These are phyloP conservation scores for Acheta domesticus DNA, from an alignment of 2,888 invertebrate species.

Conservation along the genomic window DNA sequence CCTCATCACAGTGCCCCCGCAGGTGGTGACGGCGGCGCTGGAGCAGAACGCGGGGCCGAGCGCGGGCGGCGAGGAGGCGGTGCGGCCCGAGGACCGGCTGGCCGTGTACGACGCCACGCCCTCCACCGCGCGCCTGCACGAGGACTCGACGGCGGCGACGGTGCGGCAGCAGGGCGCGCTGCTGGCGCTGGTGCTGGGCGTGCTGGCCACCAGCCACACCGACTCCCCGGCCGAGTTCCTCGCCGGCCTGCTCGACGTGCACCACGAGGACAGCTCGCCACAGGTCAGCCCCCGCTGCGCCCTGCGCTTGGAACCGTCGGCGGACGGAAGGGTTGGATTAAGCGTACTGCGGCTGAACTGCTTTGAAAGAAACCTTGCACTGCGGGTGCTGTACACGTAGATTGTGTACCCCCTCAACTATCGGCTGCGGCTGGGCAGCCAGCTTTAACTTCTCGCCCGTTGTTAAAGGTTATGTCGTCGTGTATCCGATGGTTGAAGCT, in stretches of 20 bases:
- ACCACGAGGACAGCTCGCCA: background rate
- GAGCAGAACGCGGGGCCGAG: background rate
- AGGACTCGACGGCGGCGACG: slow-evolving; percentile 52
- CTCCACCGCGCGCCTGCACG: slow-evolving; percentile 50
- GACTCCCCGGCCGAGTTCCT: background rate
- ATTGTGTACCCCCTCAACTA: too few species aligned
- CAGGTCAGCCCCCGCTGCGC: background rate
- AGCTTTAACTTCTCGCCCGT: too few species aligned
- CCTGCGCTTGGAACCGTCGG: background rate
- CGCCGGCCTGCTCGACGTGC: background rate
- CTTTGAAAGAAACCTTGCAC: too few species aligned
- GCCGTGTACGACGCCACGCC: background rate
- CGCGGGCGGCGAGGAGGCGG: too few species aligned
- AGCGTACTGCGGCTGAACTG: too few species aligned
- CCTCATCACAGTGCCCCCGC: background rate
- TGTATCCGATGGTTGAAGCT: too few species aligned
- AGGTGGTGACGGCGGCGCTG: slow-evolving; percentile 1
- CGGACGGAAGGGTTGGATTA: too few species aligned
- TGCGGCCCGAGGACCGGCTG: background rate
- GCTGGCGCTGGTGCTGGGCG: slow-evolving; percentile 38
- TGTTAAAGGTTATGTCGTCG: too few species aligned
- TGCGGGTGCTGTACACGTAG: too few species aligned
- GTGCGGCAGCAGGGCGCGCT: slow-evolving; percentile 56
- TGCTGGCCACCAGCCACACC: background rate
- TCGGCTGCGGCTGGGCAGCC: too few species aligned